These are phyloP conservation scores for Sarcophilus harrisii DNA, from an alignment of 2,797 vertebrate genomes.

Conservation along the genomic window DNA sequence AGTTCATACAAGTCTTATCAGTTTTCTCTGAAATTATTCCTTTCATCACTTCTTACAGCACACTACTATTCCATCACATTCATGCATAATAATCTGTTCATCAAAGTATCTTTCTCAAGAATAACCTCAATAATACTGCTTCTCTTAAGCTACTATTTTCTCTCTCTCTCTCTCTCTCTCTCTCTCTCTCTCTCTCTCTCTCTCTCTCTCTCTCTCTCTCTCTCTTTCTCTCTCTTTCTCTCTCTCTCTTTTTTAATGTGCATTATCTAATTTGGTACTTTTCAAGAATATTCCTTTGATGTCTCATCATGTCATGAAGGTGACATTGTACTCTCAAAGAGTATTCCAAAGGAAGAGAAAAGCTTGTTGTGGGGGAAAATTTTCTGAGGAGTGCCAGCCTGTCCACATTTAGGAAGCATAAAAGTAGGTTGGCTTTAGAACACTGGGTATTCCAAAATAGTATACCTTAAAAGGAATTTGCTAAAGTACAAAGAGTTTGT, in stretches of 20 bases:
- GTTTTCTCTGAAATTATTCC: background rate
- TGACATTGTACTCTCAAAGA: background rate
- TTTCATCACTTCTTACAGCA: background rate
- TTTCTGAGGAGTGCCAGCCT: background rate
- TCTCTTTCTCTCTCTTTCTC: no score
- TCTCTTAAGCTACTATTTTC: background rate
- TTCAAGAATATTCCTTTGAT: background rate
- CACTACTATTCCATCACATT: background rate
- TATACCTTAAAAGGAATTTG: background rate
- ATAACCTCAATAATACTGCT: background rate
- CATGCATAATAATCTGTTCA: background rate
- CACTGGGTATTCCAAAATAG: background rate
- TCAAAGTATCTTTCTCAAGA: background rate
- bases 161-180: no score
- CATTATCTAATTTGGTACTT: background rate
- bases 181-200: no score
- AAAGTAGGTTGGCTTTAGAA: background rate
- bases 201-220: no score
- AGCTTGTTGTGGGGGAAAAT: background rate
- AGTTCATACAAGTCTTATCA: background rate
- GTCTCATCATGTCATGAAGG: background rate
- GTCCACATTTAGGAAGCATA: background rate
- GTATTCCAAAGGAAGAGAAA: background rate
- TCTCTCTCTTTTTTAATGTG: no score
- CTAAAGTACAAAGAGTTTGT: background rate